Evolutionary conservation across 2,888 invertebrate genomes (phyloP), one percentile per base, ranked within the genome.

Genomic region (Drosophila cognata): DNA sequence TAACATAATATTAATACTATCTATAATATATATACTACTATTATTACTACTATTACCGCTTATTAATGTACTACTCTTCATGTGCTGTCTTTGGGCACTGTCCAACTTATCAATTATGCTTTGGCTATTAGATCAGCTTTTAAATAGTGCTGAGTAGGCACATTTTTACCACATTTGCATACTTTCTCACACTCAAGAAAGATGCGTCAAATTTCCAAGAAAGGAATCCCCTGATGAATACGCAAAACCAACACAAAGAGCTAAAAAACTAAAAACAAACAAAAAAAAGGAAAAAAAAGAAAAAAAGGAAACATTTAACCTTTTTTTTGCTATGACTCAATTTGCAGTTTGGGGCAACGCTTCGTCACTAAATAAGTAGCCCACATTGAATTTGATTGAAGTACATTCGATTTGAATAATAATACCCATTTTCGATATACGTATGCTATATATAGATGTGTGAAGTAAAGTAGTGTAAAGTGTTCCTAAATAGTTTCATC

Each of bases 271-370:
- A 28, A 38, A 58, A 65, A 21, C 1, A 21, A 21, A 21, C 21
- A 21, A 21, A 21, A 21, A 21, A 21, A 21, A 1, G 21, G 50
- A 38, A 5, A n/a, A 28, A 21, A 51, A 28, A 46, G 31, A 38
- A 8, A 18, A 28, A 28, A 50, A 29, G 48, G 35, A 43, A 50
- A 38, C 48, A 46, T 62, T n/a, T 63, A 67, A 43, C 58, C 38
- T 41, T 41, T 62, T 28, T 25, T 31, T 33, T 18, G 1, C 18
- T 2, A 65, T 85, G 81, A 83, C 60, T 82, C 88, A 77, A 77
- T 70, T 70, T 58, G 66, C 13, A 48, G 53, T 21, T 64, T 57
- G 38, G 52, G 29, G 31, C 33, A 38, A 35, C n/a, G 59, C 38
- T 72, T 52, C 69, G 61, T 85, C 72, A 80, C 83, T 65, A 51